Conservation (phyloP, 2,797 vertebrate genomes). For the Astyanax mexicanus region DNA sequence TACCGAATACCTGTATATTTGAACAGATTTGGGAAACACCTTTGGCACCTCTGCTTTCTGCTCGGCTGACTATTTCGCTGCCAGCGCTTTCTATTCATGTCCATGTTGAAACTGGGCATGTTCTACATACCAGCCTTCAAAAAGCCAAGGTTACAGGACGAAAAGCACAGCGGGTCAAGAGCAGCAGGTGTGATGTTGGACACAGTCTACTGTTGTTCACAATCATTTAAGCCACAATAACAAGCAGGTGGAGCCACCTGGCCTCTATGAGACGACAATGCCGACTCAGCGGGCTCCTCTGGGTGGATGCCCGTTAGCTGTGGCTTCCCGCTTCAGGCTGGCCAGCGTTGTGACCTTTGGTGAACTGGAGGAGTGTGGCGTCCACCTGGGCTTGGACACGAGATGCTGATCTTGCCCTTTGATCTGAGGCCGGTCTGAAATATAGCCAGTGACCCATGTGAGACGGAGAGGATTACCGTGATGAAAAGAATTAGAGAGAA, state of each 20-base stretch:
- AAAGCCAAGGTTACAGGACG: conserved; percentile 65
- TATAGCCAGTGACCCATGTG: conserved; percentile 48
- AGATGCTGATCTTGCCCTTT: conserved; percentile 51
- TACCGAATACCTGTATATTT: background rate
- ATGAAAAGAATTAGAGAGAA: conserved; percentile 31
- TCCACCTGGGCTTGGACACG: conserved; percentile 62
- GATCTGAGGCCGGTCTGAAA: conserved; percentile 55
- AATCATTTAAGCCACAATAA: conserved; percentile 59
- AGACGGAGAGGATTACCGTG: conserved; percentile 44
- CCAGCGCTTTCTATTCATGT: background rate
- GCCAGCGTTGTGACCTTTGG: conserved; percentile 64
- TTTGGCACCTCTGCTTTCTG: background rate
- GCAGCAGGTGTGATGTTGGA: conserved; percentile 71
- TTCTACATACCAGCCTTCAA: conserved; percentile 30
- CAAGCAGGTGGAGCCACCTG: conserved; percentile 74
- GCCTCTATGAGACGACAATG: conserved; percentile 63
- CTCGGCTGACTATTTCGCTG: background rate
- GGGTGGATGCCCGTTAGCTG: conserved; percentile 64
- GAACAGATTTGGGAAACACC: background rate
- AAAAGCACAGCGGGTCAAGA: conserved; percentile 54
- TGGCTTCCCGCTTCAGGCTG: conserved; percentile 28
- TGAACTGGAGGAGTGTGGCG: conserved; percentile 66
- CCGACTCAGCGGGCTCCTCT: conserved; percentile 57
- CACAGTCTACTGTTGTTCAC: conserved; percentile 67
- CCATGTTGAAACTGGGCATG: background rate